Base-by-base conservation (phyloP, 2,888 invertebrate species). In the Heliconius ismenius region DNA sequence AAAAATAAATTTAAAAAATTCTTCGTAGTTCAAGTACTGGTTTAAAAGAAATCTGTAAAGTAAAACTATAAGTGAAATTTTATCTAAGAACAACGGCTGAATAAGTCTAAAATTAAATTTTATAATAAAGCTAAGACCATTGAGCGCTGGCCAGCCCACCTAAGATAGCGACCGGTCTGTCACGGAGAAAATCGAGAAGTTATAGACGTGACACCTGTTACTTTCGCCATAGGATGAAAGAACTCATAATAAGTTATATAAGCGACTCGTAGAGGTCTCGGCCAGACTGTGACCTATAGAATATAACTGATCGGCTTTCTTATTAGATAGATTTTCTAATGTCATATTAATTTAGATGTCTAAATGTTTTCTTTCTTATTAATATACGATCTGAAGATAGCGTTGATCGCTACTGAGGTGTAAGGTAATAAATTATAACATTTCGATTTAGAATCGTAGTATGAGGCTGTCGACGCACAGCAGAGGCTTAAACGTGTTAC, bases 181-280 rank as follows among this genome's bases (percentile, higher is more conserved):
- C 84, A 82, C 81, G 85, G 90, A 84, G 91, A 92, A 92, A 92
- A 89, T 88, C 83, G 87, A 88, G n/a, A n/a, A 32, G 32, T 32
- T 81, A 75, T 75, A 82, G 80, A 84, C 86, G 86, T 81, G 78
- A 83, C 90, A 90, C 87, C 88, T 89, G 89, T 84, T 83, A 86
- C 90, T 91, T 91, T 92, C 91, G 87, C 89, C 43, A 63, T 83
- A 80, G 72, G 82, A 84, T 83, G 60, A 65, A 70, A 79, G 67
- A 79, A 72, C 62, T 74, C 74, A 74, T 76, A 74, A 78, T 70
- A 68, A 13, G 63, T 91, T 90, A 88, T 85, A 84, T 89, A 92
- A 92, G 82, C 79, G 7, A 67, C 39, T 43, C 7, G 67, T 83
- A 82, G 82, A 89, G 92, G 91, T 91, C 92, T 92, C 87, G 92